Base-by-base conservation (phyloP, 2,797 vertebrate genomes). In the Alosa sapidissima region DNA sequence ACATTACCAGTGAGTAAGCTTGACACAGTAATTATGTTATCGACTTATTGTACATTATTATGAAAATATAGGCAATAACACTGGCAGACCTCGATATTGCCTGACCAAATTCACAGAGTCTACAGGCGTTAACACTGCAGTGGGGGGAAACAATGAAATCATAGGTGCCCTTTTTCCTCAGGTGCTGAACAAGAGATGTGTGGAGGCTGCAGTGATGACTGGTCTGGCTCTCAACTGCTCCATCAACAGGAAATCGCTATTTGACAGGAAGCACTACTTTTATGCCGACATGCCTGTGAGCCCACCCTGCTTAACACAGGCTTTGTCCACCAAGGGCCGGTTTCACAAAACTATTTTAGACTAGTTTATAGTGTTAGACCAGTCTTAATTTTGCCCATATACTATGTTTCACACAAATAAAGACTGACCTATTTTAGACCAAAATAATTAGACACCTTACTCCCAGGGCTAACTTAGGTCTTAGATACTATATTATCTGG, bases 201-300 rank as follows among this genome's bases (percentile, higher is more conserved):
- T 99, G 0, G 98, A 99, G 93, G 98, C 98, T 13, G 98, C 97
- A 0, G 97, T 99, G 89, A 97, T 98, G 96, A 99, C 98, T 33
- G 96, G 95, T 85, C 93, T 99, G 89, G 97, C 98, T 16, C 96
- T 99, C 86, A 96, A 96, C 93, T 99, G 98, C 92, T 94, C 89
- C 86, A 97, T 99, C 91, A 99, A 99, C 95, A 97, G 90, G 92
- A 99, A 96, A 93, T 99, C 97, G 11, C 92, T 97, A 84, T 99
- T 99, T 94, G 98, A 99, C 96, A 96, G 98, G 93, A 99, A 99
- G 89, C 98, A 99, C 94, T 99, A 99, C 92, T 99, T 99, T 94
- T 99, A 99, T 60, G 97, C 98, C 45, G 98, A 99, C 93, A 96
- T 99, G 87, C 98, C 98, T 14, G 98, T 99, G 93, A 97, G 98